phyloP scores from a whole-genome alignment of 2,113 vertebrate genomes.

The Craseonycteris thonglongyai region DNA sequence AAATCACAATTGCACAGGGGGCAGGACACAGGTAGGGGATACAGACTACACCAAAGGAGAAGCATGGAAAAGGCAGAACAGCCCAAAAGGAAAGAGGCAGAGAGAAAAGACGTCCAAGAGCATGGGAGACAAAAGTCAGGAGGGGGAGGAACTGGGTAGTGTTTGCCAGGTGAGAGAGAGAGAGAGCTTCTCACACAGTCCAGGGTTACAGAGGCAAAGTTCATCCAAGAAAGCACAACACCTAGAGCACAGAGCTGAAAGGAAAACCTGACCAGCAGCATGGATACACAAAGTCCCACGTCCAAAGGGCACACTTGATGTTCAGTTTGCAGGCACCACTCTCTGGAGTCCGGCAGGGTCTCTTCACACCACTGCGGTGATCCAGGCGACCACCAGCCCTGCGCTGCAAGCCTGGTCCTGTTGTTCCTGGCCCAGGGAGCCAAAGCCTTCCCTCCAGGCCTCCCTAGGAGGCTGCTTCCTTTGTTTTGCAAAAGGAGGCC shows the following conservation, averaged over 20 bases:
- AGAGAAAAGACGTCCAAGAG: background rate
- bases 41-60: background rate
- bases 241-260: background rate
- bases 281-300: background rate
- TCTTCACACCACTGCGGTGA: background rate
- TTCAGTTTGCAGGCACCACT: background rate
- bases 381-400: background rate
- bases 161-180: conserved; percentile 12
- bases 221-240: background rate
- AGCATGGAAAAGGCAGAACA: background rate
- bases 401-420: conserved; percentile 28
- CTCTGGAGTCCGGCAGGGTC: background rate
- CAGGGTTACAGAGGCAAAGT: background rate
- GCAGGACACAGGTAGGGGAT: background rate
- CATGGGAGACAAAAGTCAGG: background rate
- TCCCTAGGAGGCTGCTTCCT: conserved; percentile 76
- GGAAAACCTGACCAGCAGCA: background rate
- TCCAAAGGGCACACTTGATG: background rate
- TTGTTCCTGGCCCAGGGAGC: conserved; percentile 67
- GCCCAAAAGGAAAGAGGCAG: background rate
- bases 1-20: background rate
- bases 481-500: conserved; percentile 78
- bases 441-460: conserved; percentile 64
- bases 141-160: background rate
- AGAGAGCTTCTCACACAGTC: background rate